Evolutionary conservation across 2,113 vertebrate species (phyloP).

Genomic region (Acanthochromis polyacanthus): DNA sequence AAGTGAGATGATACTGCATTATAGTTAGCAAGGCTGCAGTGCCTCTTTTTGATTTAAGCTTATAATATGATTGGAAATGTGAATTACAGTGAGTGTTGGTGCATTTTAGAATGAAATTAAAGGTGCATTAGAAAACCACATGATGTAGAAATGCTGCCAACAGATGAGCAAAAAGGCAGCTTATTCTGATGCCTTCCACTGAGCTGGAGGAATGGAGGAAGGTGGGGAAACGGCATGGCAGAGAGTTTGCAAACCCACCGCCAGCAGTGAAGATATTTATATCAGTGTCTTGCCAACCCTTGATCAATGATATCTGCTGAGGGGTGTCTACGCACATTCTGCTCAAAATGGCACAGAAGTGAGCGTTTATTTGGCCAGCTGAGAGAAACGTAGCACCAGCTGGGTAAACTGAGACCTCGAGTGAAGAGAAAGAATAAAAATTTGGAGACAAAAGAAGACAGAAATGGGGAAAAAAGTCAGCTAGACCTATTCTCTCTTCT

Average conservation of each 20-base stretch:
- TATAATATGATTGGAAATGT: slow-evolving; percentile 48
- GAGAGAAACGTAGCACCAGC: slow-evolving; percentile 31
- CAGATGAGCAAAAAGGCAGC: slow-evolving; percentile 36
- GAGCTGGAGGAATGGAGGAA: background rate
- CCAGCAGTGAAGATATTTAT: slow-evolving; percentile 52
- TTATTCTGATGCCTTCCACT: background rate
- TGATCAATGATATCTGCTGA: slow-evolving; percentile 57
- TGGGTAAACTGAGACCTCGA: slow-evolving; percentile 31
- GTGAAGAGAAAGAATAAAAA: slow-evolving; percentile 3
- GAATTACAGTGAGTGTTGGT: slow-evolving; percentile 48
- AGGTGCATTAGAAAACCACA: slow-evolving; percentile 10
- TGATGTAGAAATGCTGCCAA: slow-evolving; percentile 14
- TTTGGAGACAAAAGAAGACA: background rate
- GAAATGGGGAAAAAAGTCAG: background rate
- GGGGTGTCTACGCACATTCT: slow-evolving; percentile 51
- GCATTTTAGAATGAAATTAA: slow-evolving; percentile 24
- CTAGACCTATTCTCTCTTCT: background rate
- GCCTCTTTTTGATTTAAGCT: slow-evolving; percentile 24
- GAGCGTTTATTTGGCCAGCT: slow-evolving; percentile 43
- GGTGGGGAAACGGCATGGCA: background rate
- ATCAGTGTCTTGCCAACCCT: slow-evolving; percentile 44
- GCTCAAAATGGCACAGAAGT: slow-evolving; percentile 37
- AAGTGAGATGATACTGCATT: slow-evolving; percentile 1
- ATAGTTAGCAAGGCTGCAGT: slow-evolving; percentile 1
- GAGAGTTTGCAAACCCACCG: slow-evolving; percentile 28